These are phyloP conservation scores for Microcaecilia unicolor DNA, from an alignment of 2,797 vertebrate genomes.

Conservation along the genomic window DNA sequence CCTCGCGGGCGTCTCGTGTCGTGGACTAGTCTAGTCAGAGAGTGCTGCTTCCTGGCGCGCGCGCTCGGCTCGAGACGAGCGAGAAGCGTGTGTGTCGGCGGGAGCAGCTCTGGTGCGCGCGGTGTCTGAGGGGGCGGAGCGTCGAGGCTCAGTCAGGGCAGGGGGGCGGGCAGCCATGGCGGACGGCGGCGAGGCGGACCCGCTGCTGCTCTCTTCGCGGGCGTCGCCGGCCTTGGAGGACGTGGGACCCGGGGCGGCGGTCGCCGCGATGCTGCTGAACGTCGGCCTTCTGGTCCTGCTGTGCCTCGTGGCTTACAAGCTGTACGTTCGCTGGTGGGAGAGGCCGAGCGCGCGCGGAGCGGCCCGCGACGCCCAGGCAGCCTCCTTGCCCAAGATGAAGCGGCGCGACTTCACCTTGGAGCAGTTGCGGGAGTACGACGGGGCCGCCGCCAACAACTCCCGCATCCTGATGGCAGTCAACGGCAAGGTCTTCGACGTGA, in stretches of 20 bases:
- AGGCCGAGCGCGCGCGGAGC: constrained; percentile 56
- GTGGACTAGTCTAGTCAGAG: too few relatives aligned
- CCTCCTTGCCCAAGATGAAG: constrained; percentile 86
- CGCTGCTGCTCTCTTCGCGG: constrained; percentile 18
- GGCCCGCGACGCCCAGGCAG: constrained; percentile 67
- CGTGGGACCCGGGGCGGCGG: constrained; percentile 45
- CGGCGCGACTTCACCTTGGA: constrained; percentile 90
- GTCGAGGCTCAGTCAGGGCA: too few relatives aligned
- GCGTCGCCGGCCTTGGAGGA: constrained; percentile 46
- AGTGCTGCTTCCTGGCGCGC: too few relatives aligned
- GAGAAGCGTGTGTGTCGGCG: constrained; percentile 14
- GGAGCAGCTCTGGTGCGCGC: constrained; percentile 39
- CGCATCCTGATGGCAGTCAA: constrained; percentile 95
- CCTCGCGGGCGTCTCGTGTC: neutral
- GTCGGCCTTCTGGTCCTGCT: constrained; percentile 52
- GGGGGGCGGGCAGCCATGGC: constrained; percentile 31
- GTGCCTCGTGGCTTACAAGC: constrained; percentile 60
- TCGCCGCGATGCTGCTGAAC: constrained; percentile 69
- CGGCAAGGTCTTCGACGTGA: constrained; percentile 96
- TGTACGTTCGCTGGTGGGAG: constrained; percentile 76
- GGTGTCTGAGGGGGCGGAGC: constrained; percentile 51
- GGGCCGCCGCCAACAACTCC: constrained; percentile 71
- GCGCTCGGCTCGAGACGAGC: constrained; percentile 1
- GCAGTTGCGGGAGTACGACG: constrained; percentile 88
- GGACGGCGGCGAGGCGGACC: constrained; percentile 40